Conservation (phyloP, 2,888 invertebrate genomes). For the Ashinkailepas kermadecensis region DNA sequence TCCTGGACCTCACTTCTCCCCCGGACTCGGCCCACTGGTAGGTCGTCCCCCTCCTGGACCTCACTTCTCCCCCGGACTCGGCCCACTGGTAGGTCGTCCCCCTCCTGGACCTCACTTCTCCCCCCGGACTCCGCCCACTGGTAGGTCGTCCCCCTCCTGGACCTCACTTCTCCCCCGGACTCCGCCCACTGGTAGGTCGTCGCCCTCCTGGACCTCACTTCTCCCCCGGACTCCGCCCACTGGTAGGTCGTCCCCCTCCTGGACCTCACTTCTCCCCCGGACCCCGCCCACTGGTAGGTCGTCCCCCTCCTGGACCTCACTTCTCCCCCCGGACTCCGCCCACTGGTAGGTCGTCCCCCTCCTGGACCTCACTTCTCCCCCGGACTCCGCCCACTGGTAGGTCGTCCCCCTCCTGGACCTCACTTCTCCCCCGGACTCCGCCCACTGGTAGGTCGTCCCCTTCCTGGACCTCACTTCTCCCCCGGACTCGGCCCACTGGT, state of each 20-base stretch:
- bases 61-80: conserved; percentile 39
- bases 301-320: too few species aligned
- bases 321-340: conserved; percentile 39
- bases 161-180: conserved; percentile 37
- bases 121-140: conserved; percentile 42
- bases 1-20: conserved; percentile 31
- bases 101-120: too few species aligned
- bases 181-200: conserved; percentile 44
- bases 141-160: conserved; percentile 40
- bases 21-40: conserved; percentile 43
- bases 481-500: conserved; percentile 43
- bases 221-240: conserved; percentile 40
- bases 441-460: conserved; percentile 43
- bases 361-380: conserved; percentile 32
- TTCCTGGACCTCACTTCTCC: conserved; percentile 31
- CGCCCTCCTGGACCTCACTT: too few species aligned
- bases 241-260: conserved; percentile 43
- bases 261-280: conserved; percentile 35
- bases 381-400: conserved; percentile 44
- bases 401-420: conserved; percentile 35
- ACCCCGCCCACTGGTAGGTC: conserved; percentile 46
- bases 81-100: conserved; percentile 44
- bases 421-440: conserved; percentile 39
- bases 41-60: conserved; percentile 37
- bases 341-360: conserved; percentile 43